Evolutionary conservation across 2,888 invertebrate species (phyloP).

Genomic region (Aspidiotus rigidus): DNA sequence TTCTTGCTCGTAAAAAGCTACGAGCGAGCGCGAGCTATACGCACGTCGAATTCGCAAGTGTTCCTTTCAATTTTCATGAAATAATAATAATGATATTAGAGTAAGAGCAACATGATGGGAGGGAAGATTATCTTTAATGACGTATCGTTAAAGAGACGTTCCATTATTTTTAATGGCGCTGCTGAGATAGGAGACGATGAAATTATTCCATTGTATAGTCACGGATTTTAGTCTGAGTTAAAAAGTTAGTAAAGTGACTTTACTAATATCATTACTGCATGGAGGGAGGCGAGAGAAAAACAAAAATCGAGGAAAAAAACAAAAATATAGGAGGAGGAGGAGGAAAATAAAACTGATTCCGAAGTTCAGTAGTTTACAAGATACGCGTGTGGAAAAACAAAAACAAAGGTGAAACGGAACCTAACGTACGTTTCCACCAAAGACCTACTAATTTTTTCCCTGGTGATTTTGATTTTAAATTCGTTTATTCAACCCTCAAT

Average conservation of each 20-base stretch:
- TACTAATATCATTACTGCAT: neutral
- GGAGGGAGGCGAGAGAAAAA: neutral
- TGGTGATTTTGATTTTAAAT: too few relatives aligned
- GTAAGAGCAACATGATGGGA: constrained; percentile 16
- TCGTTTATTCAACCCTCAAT: too few relatives aligned
- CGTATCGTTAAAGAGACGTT: constrained; percentile 22
- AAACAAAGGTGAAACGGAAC: too few relatives aligned
- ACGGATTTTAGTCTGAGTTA: neutral
- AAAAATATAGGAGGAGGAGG: neutral
- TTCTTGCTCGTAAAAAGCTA: too few relatives aligned
- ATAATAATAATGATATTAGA: constrained; percentile 14
- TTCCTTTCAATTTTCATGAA: neutral
- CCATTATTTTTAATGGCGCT: constrained; percentile 29
- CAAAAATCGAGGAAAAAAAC: neutral
- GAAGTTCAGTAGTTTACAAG: too few relatives aligned
- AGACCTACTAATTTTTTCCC: too few relatives aligned
- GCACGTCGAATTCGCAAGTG: neutral
- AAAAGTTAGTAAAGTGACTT: neutral
- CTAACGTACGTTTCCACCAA: too few relatives aligned
- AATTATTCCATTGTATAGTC: constrained; percentile 26
- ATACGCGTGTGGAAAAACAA: too few relatives aligned
- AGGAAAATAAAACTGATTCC: too few relatives aligned
- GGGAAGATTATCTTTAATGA: constrained; percentile 26
- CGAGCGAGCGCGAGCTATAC: neutral
- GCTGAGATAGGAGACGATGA: constrained; percentile 21